Evolutionary conservation across 2,888 invertebrate species (phyloP).

Genomic region (Mythimna impura): DNA sequence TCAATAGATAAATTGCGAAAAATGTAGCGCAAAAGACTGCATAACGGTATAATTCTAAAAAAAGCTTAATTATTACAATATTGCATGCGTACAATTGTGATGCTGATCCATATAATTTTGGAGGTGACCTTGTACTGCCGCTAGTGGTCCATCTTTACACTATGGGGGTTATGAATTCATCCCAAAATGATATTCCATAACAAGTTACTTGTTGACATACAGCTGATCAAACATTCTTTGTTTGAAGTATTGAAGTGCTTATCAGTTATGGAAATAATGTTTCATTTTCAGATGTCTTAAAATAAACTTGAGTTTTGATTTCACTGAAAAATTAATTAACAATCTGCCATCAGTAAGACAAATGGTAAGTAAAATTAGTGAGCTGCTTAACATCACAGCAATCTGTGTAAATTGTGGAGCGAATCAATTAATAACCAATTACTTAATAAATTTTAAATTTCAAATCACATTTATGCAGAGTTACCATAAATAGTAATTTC

Average conservation of each 20-base stretch:
- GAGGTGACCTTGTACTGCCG: conserved; percentile 50
- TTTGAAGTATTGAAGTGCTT: conserved; percentile 62
- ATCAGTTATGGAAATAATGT: conserved; percentile 66
- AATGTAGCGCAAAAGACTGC: conserved; percentile 56
- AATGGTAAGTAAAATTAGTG: conserved; percentile 63
- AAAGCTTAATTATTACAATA: conserved; percentile 31
- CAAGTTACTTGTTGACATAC: conserved; percentile 62
- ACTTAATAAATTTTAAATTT: too few species aligned
- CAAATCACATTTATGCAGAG: not conserved
- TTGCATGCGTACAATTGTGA: conserved; percentile 15
- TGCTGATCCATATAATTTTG: conserved; percentile 28
- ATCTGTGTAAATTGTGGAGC: conserved; percentile 4
- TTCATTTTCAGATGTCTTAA: conserved; percentile 67
- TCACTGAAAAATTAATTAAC: conserved; percentile 54
- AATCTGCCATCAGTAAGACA: conserved; percentile 44
- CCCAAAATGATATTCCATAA: conserved; percentile 50
- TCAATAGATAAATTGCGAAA: conserved; percentile 32
- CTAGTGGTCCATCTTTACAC: conserved; percentile 20
- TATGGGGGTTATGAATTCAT: conserved; percentile 12
- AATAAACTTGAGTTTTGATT: conserved; percentile 55
- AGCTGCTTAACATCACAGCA: conserved; percentile 1
- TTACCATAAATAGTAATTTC: not conserved
- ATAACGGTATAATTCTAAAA: conserved; percentile 66
- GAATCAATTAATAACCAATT: conserved; percentile 26
- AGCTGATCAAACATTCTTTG: conserved; percentile 68